Evolutionary conservation across 2,113 vertebrate genomes (phyloP), one percentile per base, ranked within the genome.

Genomic region (Dinomys branickii): DNA sequence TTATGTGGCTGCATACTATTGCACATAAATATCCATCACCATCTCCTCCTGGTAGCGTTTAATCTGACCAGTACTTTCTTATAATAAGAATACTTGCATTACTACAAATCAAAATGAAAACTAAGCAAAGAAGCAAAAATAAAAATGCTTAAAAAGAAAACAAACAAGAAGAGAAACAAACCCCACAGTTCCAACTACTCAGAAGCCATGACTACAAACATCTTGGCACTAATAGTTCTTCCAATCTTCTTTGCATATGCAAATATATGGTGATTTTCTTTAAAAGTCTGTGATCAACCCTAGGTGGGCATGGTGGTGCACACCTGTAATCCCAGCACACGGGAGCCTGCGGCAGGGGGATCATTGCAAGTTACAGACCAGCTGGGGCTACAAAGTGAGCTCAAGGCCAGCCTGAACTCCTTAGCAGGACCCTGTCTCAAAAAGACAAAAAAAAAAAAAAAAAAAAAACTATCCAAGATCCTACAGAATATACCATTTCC

Each of bases 51-150:
- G 22, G 75, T 71, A 61, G 5, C 4, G 56, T 16, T 75, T 63
- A 52, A 77, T 20, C 38, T 5, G 54, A 59, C 69, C 24, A 41
- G 17, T n/a, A n/a, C 47, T 11, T 7, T 63, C 69, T 65, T 44
- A 58, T 2, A 13, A 16, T n/a, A 50, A 85, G 35, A 59, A 5
- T 56, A 63, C 82, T 28, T 35, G 67, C 30, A 47, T 54, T 38
- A 91, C 41, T 50, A 75, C 91, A 88, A 71, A 75, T 35, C 33
- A 85, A 73, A 80, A 88, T 30, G 30, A 82, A 84, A 95, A 73
- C 24, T 35, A 95, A 95, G 86, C 52, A 52, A 87, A 83, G 24
- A 78, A 90, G 38, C 44, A 47, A 67, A 93, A 85, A 38, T 22
- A 84, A 83, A 88, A 88, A 73, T 50, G 16, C 52, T n/a, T 22